phyloP scores from a whole-genome alignment of 2,113 vertebrate species.

The Phocoena sinus region DNA sequence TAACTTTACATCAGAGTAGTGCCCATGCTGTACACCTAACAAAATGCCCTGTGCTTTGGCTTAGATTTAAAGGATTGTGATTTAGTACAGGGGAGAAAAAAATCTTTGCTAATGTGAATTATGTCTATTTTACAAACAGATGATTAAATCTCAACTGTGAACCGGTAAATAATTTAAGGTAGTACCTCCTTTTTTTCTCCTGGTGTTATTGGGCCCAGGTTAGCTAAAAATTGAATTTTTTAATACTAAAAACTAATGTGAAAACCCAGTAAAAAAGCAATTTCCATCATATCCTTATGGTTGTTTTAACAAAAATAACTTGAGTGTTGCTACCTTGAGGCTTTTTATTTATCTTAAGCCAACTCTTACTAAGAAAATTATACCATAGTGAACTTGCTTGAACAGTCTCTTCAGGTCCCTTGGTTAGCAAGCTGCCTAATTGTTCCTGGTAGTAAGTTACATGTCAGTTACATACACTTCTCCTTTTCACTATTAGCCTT shows the following conservation, averaged over 20 bases:
- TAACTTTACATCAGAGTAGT: background rate
- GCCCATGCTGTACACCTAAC: background rate
- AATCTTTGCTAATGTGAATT: constrained; percentile 22
- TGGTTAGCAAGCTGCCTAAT: constrained; percentile 29
- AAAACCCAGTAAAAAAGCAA: background rate
- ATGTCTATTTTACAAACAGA: background rate
- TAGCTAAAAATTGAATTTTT: constrained; percentile 16
- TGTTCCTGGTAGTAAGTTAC: constrained; percentile 18
- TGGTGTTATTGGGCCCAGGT: background rate
- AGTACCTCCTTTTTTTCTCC: background rate
- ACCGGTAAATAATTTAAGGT: background rate
- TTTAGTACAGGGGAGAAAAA: background rate
- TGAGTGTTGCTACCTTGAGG: background rate
- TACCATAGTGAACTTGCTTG: background rate
- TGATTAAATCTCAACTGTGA: background rate
- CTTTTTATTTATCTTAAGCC: constrained; percentile 45
- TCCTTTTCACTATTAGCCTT: background rate
- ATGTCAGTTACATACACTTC: background rate
- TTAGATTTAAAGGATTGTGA: constrained; percentile 11
- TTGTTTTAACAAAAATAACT: constrained; percentile 36
- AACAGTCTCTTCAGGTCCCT: background rate
- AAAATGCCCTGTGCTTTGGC: background rate
- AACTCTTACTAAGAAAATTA: constrained; percentile 44
- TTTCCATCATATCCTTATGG: background rate
- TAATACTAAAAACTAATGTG: background rate